Conservation (phyloP, 2,888 invertebrate species). For the Cephus runcator region DNA sequence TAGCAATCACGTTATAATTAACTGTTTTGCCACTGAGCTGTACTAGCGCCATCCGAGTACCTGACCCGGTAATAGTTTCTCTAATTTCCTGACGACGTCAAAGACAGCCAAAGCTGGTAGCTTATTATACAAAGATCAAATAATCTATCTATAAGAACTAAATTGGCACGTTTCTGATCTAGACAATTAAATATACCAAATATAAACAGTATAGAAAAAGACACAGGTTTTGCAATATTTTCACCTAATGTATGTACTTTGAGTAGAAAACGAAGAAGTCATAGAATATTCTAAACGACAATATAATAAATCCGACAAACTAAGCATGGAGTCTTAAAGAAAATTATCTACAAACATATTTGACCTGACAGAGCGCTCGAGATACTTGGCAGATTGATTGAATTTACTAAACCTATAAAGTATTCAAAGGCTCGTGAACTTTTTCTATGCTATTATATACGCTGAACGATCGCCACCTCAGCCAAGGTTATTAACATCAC, state of each 20-base stretch:
- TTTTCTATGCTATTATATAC: neutral
- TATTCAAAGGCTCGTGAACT: neutral
- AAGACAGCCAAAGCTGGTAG: too few relatives aligned
- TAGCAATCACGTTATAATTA: neutral
- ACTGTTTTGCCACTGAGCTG: neutral
- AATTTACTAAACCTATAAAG: neutral
- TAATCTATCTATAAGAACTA: too few relatives aligned
- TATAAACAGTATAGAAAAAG: too few relatives aligned
- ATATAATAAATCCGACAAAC: neutral
- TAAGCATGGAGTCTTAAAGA: neutral
- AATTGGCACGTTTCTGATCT: too few relatives aligned
- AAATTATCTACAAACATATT: neutral
- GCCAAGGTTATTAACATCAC: neutral
- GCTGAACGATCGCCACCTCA: neutral
- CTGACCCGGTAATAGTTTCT: neutral
- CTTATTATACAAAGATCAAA: too few relatives aligned
- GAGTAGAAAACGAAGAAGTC: neutral
- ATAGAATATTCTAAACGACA: neutral
- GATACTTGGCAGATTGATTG: neutral
- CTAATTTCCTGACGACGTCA: neutral
- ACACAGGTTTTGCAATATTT: neutral
- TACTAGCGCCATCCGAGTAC: neutral
- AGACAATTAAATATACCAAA: too few relatives aligned
- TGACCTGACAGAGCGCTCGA: neutral
- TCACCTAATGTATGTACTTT: neutral